phyloP scores from a whole-genome alignment of 2,888 invertebrate genomes.

The Petrolisthes manimaculis region DNA sequence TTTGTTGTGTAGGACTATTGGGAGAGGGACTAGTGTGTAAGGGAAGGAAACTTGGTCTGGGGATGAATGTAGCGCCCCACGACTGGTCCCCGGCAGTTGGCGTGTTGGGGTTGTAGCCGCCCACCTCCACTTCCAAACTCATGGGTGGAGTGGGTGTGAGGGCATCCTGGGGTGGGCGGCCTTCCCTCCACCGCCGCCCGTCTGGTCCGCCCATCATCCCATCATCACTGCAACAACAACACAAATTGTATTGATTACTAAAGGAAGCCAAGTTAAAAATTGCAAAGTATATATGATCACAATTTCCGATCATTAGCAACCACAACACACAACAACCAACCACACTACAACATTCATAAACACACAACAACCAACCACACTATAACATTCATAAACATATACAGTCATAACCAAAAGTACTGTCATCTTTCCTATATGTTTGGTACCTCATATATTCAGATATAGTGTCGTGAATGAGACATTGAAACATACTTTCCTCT shows the following conservation, averaged over 20 bases:
- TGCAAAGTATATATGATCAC: too few species aligned
- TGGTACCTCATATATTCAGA: too few species aligned
- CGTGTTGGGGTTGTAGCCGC: constrained; percentile 37
- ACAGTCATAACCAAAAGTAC: neutral
- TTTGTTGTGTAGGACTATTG: neutral
- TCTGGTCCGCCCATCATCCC: neutral
- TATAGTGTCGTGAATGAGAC: too few species aligned
- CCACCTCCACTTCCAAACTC: constrained; percentile 50
- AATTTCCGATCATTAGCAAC: too few species aligned
- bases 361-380: neutral
- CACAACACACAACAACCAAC: too few species aligned
- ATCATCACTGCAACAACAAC: neutral
- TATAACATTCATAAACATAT: neutral
- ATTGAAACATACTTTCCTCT: too few species aligned
- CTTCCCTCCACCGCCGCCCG: neutral
- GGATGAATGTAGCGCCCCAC: neutral
- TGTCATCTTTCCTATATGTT: neutral
- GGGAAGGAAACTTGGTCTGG: constrained; percentile 13
- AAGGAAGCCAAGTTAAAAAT: too few species aligned
- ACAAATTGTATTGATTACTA: neutral
- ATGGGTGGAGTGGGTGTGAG: constrained; percentile 17
- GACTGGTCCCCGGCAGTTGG: neutral
- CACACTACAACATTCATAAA: neutral
- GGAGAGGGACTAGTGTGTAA: neutral
- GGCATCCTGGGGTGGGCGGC: neutral